Evolutionary conservation across 2,888 invertebrate species (phyloP), one percentile per base, ranked within the genome.

Genomic region (Sericinus montela): DNA sequence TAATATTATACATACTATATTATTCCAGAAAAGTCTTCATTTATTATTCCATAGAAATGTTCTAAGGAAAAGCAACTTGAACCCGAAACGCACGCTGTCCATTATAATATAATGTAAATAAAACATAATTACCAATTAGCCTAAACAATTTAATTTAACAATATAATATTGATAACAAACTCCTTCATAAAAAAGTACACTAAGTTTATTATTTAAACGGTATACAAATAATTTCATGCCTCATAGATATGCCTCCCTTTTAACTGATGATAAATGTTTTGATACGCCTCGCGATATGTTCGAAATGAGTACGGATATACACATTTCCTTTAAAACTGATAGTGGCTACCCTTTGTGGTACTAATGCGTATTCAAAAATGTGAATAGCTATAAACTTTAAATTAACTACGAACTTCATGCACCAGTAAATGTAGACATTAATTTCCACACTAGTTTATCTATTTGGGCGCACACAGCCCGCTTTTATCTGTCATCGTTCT

Each of bases 371-470:
- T 80, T 82, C 69, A 74, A 81, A 84, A 82, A 85, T 79, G 75
- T 75, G 81, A 75, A 83, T 80, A 83, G 73, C 80, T 80, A 83
- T 83, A 83, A 81, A 81, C 82, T 80, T 85, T 84, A 83, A 87
- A 87, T 88, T 88, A 88, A 87, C 79, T 80, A 81, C 80, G 68
- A 81, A 80, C 87, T 88, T 88, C 88, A 88, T 88, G 89, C 89
- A 86, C 87, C 85, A 87, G 87, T 88, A 85, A 88, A 88, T 88
- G 83, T 84, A 86, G 84, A 86, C 89, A 88, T 88, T 89, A 87
- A 88, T 89, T 88, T 88, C 84, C 84, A 87, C 87, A 86, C 87
- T 85, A 87, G 79, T 87, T 85, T 88, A 87, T 87, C 87, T 86
- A 85, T 87, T 87, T 87, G 87, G 87, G 86, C 45, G 45, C 80